These are phyloP conservation scores for Ctenopoma kingsleyae DNA, from an alignment of 2,797 vertebrate species.

Conservation along the genomic window DNA sequence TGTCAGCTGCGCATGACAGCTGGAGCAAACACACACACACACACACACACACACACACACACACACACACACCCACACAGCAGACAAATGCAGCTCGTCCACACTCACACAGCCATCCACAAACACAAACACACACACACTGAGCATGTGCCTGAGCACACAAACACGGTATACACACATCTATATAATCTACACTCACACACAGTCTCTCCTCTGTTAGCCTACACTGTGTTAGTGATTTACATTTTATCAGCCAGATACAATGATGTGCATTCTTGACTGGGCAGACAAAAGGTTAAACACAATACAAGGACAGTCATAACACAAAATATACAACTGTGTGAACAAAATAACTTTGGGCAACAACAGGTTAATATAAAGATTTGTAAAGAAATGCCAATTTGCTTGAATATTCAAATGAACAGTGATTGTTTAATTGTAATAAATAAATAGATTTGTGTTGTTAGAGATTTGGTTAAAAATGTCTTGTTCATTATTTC, in stretches of 20 bases:
- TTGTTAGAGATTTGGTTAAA: neutral
- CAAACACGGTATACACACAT: constrained; percentile 16
- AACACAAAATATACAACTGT: constrained; percentile 3
- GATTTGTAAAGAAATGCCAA: neutral
- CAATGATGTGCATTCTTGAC: constrained; percentile 46
- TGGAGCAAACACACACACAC: constrained; percentile 32
- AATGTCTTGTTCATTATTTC: neutral
- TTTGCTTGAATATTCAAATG: fast-evolving
- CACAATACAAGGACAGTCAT: constrained; percentile 15
- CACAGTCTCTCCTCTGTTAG: constrained; percentile 64
- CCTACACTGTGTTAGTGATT: constrained; percentile 45
- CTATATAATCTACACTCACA: constrained; percentile 30
- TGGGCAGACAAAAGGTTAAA: constrained; percentile 41
- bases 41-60: constrained; percentile 31
- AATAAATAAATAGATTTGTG: neutral
- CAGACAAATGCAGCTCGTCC: constrained; percentile 22
- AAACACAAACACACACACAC: constrained; percentile 8
- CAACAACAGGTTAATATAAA: neutral
- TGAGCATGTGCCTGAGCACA: constrained; percentile 13
- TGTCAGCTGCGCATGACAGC: constrained; percentile 83
- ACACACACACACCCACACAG: constrained; percentile 24
- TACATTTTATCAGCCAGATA: constrained; percentile 50
- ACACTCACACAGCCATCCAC: constrained; percentile 32
- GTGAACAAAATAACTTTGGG: neutral
- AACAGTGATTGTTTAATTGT: neutral